Conservation (phyloP, 92 coral and sea anemone species). For the Blastomussa wellsi region DNA sequence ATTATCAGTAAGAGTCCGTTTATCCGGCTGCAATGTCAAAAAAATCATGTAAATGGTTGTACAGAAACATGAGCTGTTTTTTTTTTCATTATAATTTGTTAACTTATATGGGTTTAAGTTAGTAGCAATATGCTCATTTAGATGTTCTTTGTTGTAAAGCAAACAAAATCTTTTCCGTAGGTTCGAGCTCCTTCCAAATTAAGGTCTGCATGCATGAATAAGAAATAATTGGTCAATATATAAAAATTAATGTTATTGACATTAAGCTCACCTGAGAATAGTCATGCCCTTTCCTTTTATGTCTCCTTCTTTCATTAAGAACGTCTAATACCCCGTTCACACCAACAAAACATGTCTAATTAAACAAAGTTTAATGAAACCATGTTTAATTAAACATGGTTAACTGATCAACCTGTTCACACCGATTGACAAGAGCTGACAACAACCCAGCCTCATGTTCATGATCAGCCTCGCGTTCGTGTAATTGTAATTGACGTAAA, state of each 20-base stretch:
- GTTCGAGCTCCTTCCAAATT: not conserved
- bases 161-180: not conserved
- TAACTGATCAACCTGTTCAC: no score
- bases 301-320: not conserved
- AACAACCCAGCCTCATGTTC: no score
- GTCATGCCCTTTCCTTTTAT: slow-evolving; percentile 8
- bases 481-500: no score
- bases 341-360: no score
- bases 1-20: slow-evolving; percentile 11
- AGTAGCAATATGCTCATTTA: not conserved
- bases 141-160: not conserved
- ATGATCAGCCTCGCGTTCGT: no score
- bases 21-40: slow-evolving; percentile 21
- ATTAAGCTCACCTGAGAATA: slow-evolving; percentile 19
- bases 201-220: not conserved
- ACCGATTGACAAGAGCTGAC: no score
- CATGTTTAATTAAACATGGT: no score
- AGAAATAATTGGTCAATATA: not conserved
- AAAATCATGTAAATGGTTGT: not conserved
- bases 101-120: not conserved
- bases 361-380: no score
- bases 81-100: not conserved
- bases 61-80: not conserved
- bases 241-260: not conserved
- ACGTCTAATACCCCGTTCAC: no score